A percentile compares a stretch with the other conserved stretches of the same genome.
Evolutionary conservation across 2,888 invertebrate genomes (phyloP).

Genomic region (Zonitis immaculata): DNA sequence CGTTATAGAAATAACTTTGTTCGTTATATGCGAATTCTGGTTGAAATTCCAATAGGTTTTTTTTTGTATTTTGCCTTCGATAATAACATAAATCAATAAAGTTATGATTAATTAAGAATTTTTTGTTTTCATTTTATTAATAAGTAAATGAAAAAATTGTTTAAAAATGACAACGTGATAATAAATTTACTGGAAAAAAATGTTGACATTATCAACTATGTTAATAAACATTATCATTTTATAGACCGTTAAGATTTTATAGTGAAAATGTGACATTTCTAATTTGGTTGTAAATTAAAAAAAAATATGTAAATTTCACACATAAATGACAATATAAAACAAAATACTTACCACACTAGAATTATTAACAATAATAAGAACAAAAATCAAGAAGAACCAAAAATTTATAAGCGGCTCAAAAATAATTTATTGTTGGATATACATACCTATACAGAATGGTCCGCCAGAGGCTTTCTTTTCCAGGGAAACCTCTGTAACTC

Average conservation of each 20-base stretch:
- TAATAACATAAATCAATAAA: too few relatives aligned
- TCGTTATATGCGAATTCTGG: too few relatives aligned
- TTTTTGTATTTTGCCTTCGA: too few relatives aligned
- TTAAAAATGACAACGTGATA: background rate
- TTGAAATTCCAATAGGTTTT: too few relatives aligned
- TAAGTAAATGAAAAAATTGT: background rate
- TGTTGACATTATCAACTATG: constrained; percentile 1
- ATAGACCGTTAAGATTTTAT: constrained; percentile 6
- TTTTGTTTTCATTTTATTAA: too few relatives aligned
- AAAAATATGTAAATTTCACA: constrained; percentile 5
- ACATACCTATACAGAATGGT: too few relatives aligned
- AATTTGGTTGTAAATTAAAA: constrained; percentile 3
- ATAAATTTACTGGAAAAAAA: background rate
- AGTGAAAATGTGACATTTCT: constrained; percentile 2
- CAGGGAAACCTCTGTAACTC: too few relatives aligned
- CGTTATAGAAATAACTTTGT: too few relatives aligned
- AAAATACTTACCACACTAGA: background rate
- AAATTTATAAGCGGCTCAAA: too few relatives aligned
- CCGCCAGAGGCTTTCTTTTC: too few relatives aligned
- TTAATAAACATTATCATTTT: constrained; percentile 6
- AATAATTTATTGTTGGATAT: too few relatives aligned
- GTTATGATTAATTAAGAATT: too few relatives aligned
- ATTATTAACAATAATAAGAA: background rate
- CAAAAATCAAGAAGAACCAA: background rate
- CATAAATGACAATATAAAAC: background rate